These are phyloP conservation scores for Corythucha ciliata DNA, from an alignment of 2,888 invertebrate species.

Conservation along the genomic window DNA sequence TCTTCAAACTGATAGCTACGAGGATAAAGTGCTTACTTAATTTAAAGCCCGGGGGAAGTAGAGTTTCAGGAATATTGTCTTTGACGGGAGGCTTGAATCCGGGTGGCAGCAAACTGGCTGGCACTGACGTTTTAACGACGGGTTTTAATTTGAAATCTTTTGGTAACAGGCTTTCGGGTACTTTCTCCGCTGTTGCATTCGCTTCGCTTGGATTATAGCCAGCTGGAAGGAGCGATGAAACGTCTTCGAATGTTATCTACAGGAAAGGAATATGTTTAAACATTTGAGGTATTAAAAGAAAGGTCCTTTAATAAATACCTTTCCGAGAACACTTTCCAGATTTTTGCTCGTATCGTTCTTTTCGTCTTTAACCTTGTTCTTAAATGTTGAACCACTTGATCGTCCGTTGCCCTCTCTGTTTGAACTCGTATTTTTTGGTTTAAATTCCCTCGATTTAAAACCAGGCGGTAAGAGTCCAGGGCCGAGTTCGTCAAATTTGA, in stretches of 20 bases:
- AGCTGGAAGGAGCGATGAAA: slow-evolving; percentile 46
- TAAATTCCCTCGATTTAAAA: slow-evolving; percentile 42
- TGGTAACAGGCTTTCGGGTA: slow-evolving; percentile 13
- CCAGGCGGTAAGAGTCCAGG: slow-evolving; percentile 54
- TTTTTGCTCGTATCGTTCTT: slow-evolving; percentile 12
- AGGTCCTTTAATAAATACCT: not conserved
- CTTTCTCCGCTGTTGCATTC: slow-evolving; percentile 23
- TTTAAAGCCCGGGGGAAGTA: slow-evolving; percentile 31
- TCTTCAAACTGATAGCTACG: too few relatives aligned
- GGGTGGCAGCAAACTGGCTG: slow-evolving; percentile 47
- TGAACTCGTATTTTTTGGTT: slow-evolving; percentile 37
- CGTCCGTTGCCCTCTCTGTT: slow-evolving; percentile 30
- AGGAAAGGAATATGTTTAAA: not conserved
- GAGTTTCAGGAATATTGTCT: slow-evolving; percentile 15
- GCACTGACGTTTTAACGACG: slow-evolving; percentile 33
- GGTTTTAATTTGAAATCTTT: slow-evolving; percentile 31
- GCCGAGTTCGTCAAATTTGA: slow-evolving; percentile 38
- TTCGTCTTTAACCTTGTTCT: slow-evolving; percentile 43
- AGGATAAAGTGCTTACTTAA: slow-evolving; percentile 20
- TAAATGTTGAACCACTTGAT: slow-evolving; percentile 29
- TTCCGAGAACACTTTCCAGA: slow-evolving; percentile 16
- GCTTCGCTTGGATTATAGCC: slow-evolving; percentile 47
- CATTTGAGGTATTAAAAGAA: not conserved
- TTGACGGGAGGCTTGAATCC: slow-evolving; percentile 44
- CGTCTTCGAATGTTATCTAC: slow-evolving; percentile 38